Conservation (phyloP, 2,797 vertebrate species). For the Ambastaia sidthimunki region DNA sequence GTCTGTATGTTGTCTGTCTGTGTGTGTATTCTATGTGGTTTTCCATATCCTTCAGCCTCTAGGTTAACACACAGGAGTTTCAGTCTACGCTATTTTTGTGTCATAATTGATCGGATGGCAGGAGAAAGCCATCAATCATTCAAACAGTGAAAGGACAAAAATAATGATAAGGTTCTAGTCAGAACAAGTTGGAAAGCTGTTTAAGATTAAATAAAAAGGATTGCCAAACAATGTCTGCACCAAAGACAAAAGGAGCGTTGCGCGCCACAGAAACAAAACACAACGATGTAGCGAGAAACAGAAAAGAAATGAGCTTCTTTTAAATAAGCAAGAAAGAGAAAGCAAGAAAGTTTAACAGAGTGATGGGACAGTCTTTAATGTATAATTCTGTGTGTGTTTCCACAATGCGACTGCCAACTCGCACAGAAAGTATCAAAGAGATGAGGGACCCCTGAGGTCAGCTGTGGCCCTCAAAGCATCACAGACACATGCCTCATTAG, state of each 20-base stretch:
- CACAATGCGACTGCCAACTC: background rate
- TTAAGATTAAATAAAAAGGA: slow-evolving; percentile 3
- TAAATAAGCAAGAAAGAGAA: background rate
- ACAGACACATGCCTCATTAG: background rate
- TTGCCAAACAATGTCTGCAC: background rate
- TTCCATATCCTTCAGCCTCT: background rate
- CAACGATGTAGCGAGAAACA: background rate
- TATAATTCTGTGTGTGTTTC: slow-evolving; percentile 23
- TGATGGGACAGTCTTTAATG: background rate
- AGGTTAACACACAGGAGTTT: background rate
- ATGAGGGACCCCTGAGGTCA: background rate
- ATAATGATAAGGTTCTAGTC: background rate
- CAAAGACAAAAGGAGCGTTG: slow-evolving; percentile 3
- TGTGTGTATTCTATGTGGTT: background rate
- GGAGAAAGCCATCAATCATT: slow-evolving; percentile 10
- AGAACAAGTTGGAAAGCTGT: background rate
- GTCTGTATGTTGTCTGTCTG: background rate
- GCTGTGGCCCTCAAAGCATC: background rate
- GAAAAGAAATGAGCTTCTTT: background rate
- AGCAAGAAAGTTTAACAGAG: background rate
- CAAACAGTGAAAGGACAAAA: background rate
- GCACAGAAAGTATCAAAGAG: background rate
- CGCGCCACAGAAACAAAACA: background rate
- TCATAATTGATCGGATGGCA: background rate
- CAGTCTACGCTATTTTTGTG: background rate